phyloP scores from a whole-genome alignment of 1,140 invertebrate genomes.

The Macrosteles quadrilineatus region DNA sequence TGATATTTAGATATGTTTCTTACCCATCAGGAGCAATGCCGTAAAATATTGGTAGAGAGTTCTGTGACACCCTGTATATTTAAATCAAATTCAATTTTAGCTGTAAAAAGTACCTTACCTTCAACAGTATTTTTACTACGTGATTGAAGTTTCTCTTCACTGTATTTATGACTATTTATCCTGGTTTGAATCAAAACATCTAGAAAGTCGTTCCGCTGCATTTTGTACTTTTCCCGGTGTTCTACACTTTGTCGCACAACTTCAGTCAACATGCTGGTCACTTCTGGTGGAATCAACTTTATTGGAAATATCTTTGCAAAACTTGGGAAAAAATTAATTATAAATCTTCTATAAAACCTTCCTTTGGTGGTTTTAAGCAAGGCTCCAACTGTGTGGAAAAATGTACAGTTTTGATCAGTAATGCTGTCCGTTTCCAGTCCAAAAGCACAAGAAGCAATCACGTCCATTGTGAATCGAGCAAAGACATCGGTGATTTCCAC shows the following conservation, averaged over 20 bases:
- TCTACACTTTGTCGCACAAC: neutral
- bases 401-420: constrained; percentile 54
- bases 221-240: neutral
- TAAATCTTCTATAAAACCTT: constrained; percentile 2
- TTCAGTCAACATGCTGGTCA: neutral
- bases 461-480: constrained; percentile 56
- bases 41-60: too few species aligned
- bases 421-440: constrained; percentile 58
- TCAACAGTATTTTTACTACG: too few species aligned
- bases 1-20: too few species aligned
- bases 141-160: too few species aligned
- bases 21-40: too few species aligned
- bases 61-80: too few species aligned
- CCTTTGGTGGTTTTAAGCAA: constrained; percentile 3
- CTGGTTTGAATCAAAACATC: neutral
- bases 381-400: constrained; percentile 39
- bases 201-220: neutral
- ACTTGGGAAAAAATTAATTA: neutral
- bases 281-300: neutral
- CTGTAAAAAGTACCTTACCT: too few species aligned
- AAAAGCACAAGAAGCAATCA: constrained; percentile 60
- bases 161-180: neutral
- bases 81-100: too few species aligned
- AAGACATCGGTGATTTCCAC: constrained; percentile 55
- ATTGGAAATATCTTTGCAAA: neutral